These are phyloP conservation scores for Ceratina calcarata DNA, from an alignment of 1,140 invertebrate genomes.

Conservation along the genomic window DNA sequence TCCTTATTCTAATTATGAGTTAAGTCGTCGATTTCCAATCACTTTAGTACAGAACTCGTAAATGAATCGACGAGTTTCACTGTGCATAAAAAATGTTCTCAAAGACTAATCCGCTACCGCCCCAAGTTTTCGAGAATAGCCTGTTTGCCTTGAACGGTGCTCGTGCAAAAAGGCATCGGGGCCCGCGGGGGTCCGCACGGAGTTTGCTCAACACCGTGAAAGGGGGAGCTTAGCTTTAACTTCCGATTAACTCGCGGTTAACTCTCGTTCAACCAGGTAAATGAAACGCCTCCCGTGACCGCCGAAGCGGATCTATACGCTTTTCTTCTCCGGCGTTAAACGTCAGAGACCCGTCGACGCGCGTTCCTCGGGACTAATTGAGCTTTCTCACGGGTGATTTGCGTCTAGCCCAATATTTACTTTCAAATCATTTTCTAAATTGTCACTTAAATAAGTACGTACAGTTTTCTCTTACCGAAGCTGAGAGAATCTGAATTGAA, in stretches of 20 bases:
- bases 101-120: background rate
- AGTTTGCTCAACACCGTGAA: constrained; percentile 60
- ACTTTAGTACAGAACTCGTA: too few relatives aligned
- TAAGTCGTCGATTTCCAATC: too few relatives aligned
- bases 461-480: too few relatives aligned
- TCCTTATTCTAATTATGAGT: background rate
- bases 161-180: constrained; percentile 40
- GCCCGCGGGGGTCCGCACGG: constrained; percentile 37
- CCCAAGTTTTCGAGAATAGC: background rate
- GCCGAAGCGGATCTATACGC: constrained; percentile 6
- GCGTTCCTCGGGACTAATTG: constrained; percentile 30
- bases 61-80: too few relatives aligned
- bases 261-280: constrained; percentile 56
- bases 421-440: background rate
- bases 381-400: constrained; percentile 21
- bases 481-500: too few relatives aligned
- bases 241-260: constrained; percentile 66
- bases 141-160: constrained; percentile 44
- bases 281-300: constrained; percentile 56
- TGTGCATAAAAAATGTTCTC: too few relatives aligned
- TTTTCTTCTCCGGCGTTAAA: constrained; percentile 6
- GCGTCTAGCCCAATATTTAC: background rate
- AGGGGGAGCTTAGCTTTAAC: constrained; percentile 63
- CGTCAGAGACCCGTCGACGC: constrained; percentile 16
- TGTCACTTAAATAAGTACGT: background rate